phyloP scores from a whole-genome alignment of 2,888 invertebrate genomes.

The Sialis fuliginosa region DNA sequence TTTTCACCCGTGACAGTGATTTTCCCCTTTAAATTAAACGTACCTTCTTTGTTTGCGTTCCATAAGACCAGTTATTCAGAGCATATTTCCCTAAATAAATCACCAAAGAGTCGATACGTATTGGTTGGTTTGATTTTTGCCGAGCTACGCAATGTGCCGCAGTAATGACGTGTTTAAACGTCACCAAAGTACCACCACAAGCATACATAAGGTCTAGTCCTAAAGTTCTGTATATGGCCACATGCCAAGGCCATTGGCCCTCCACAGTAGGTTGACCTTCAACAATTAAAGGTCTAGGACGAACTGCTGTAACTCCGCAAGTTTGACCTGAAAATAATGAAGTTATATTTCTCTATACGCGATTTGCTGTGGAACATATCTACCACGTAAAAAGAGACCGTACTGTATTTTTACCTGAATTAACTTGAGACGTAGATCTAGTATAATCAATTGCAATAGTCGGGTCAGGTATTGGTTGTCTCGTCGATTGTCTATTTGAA shows the following conservation, averaged over 20 bases:
- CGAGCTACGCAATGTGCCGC: slow-evolving; percentile 23
- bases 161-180: slow-evolving; percentile 17
- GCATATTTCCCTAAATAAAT: slow-evolving; percentile 19
- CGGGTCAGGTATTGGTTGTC: too few species aligned
- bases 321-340: neutral
- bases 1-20: too few species aligned
- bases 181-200: slow-evolving; percentile 21
- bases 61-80: slow-evolving; percentile 20
- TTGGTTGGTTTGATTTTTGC: slow-evolving; percentile 12
- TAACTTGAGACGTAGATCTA: too few species aligned
- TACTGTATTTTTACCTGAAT: too few species aligned
- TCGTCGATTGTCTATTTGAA: too few species aligned
- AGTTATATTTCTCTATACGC: neutral
- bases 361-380: too few species aligned
- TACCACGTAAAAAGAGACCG: neutral
- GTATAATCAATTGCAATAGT: too few species aligned
- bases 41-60: slow-evolving; percentile 3
- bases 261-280: slow-evolving; percentile 37
- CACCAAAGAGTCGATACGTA: slow-evolving; percentile 16
- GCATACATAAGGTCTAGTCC: slow-evolving; percentile 20
- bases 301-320: slow-evolving; percentile 29
- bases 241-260: slow-evolving; percentile 53
- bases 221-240: slow-evolving; percentile 37
- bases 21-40: too few species aligned
- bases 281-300: slow-evolving; percentile 36